phyloP scores from a whole-genome alignment of 2,797 vertebrate species.

The Hirundo rustica region DNA sequence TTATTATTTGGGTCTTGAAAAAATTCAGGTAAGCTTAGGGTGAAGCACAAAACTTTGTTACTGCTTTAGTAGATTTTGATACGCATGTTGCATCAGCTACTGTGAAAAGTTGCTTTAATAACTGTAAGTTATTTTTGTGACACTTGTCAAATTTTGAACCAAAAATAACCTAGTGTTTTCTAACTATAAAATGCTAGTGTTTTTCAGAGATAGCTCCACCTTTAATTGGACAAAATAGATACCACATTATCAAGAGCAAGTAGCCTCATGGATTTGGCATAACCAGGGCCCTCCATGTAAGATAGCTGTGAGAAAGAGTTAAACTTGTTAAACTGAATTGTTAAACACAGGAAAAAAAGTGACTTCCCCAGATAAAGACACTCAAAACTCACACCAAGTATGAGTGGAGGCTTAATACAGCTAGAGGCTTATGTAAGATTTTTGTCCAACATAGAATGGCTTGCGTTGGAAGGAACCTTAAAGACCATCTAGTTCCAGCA shows the following conservation, averaged over 20 bases:
- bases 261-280: background rate
- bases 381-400: background rate
- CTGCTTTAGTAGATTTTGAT: background rate
- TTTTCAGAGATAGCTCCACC: background rate
- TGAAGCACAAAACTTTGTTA: background rate
- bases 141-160: slow-evolving; percentile 23
- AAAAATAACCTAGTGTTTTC: slow-evolving; percentile 19
- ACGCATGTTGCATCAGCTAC: background rate
- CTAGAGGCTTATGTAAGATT: background rate
- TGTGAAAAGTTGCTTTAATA: slow-evolving; percentile 10
- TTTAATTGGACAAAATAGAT: background rate
- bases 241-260: background rate
- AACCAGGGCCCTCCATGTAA: background rate
- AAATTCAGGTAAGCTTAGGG: background rate
- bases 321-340: background rate
- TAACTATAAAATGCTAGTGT: background rate
- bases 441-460: background rate
- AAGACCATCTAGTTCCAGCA: background rate
- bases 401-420: background rate
- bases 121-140: background rate
- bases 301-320: background rate
- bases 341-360: background rate
- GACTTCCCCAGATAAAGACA: background rate
- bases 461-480: background rate
- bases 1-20: slow-evolving; percentile 32